Conservation (phyloP, 2,888 invertebrate genomes). For the Caenorhabditis auriculariae region DNA sequence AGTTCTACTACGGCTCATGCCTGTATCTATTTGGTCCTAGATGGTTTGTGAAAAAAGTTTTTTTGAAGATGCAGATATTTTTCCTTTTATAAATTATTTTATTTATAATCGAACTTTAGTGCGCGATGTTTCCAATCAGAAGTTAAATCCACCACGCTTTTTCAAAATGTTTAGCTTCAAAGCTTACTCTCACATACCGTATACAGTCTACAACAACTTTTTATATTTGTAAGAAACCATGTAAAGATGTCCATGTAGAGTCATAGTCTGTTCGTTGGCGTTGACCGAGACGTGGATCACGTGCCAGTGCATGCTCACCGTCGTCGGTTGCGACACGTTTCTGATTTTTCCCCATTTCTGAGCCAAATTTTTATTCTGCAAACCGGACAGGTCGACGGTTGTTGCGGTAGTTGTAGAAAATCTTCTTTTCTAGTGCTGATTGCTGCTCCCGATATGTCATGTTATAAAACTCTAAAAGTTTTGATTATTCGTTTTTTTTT, state of each 20-base stretch:
- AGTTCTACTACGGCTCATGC: too few species aligned
- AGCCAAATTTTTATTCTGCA: not conserved
- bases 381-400: constrained; percentile 23
- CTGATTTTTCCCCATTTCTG: constrained; percentile 3
- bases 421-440: constrained; percentile 16
- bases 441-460: constrained; percentile 31
- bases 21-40: too few species aligned
- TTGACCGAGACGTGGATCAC: constrained; percentile 54
- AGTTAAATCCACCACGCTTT: too few species aligned
- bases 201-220: not conserved
- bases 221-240: constrained; percentile 37
- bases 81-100: too few species aligned
- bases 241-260: constrained; percentile 57
- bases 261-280: constrained; percentile 51
- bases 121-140: too few species aligned
- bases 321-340: constrained; percentile 14
- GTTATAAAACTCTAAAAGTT: constrained; percentile 33
- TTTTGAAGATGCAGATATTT: too few species aligned
- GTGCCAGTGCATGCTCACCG: constrained; percentile 46
- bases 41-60: too few species aligned
- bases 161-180: too few species aligned
- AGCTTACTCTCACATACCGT: not conserved
- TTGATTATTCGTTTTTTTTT: not conserved
- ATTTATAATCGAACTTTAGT: too few species aligned
- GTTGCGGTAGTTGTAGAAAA: constrained; percentile 24